phyloP scores from a whole-genome alignment of 1,140 invertebrate species.

The Drosophila lowei region DNA sequence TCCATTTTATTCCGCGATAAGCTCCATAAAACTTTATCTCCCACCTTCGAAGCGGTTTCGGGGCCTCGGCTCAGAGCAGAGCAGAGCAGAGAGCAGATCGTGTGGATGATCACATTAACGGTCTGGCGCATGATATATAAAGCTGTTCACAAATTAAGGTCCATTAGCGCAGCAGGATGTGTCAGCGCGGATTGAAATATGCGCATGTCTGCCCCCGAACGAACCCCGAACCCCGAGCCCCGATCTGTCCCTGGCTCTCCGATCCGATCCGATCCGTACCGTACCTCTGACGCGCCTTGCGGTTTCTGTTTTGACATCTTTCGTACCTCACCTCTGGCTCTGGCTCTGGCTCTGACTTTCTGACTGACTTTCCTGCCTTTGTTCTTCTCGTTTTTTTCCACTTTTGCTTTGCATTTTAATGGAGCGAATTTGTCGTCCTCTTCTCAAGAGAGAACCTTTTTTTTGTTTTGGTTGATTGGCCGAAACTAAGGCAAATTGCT shows the following conservation, averaged over 20 bases:
- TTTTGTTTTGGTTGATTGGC: slow-evolving; percentile 34
- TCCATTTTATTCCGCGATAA: slow-evolving; percentile 59
- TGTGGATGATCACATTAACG: slow-evolving; percentile 82
- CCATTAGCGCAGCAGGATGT: slow-evolving; percentile 81
- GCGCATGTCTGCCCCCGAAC: slow-evolving; percentile 61
- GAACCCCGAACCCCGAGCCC: background rate
- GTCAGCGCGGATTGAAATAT: slow-evolving; percentile 79
- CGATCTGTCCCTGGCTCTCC: background rate
- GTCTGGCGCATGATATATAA: slow-evolving; percentile 77
- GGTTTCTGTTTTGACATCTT: slow-evolving; percentile 80
- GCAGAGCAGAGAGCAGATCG: slow-evolving; percentile 42
- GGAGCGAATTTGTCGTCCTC: slow-evolving; percentile 59
- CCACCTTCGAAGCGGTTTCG: slow-evolving; percentile 2
- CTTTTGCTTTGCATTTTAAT: slow-evolving; percentile 72
- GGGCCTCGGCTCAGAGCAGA: background rate
- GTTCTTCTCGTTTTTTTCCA: slow-evolving; percentile 15
- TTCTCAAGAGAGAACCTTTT: slow-evolving; percentile 44
- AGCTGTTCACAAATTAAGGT: slow-evolving; percentile 82
- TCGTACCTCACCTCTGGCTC: slow-evolving; percentile 50
- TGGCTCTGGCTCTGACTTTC: background rate
- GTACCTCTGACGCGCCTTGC: slow-evolving; percentile 31
- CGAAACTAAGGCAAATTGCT: slow-evolving; percentile 64
- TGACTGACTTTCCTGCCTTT: slow-evolving; percentile 37
- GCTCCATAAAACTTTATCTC: slow-evolving; percentile 74
- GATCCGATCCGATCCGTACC: background rate